phyloP scores from a whole-genome alignment of 2,797 vertebrate genomes.

The Macropus fuliginosus region DNA sequence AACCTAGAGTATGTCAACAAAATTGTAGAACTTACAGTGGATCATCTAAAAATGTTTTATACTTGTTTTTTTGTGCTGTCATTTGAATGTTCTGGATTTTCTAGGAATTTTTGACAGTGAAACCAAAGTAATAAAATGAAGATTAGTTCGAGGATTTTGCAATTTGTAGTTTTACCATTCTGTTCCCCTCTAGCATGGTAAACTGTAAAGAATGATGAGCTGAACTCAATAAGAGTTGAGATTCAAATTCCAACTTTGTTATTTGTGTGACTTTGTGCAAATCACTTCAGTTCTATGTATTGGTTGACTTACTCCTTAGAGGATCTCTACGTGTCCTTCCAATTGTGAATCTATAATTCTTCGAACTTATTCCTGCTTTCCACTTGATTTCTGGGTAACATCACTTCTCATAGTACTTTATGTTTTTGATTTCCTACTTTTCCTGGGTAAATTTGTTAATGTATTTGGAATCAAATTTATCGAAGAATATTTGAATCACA shows the following conservation, averaged over 20 bases:
- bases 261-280: not conserved
- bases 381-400: not conserved
- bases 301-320: not conserved
- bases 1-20: not conserved
- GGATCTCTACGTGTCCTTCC: not conserved
- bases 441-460: not conserved
- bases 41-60: conserved; percentile 13
- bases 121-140: conserved; percentile 28
- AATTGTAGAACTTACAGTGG: not conserved
- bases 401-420: not conserved
- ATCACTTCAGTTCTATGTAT: not conserved
- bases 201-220: not conserved
- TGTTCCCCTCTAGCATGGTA: not conserved
- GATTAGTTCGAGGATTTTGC: conserved; percentile 35
- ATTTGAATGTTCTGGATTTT: conserved; percentile 26
- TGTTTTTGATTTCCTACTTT: not conserved
- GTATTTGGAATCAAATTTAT: not conserved
- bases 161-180: conserved; percentile 14
- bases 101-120: not conserved
- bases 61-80: conserved; percentile 5
- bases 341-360: not conserved
- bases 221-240: not conserved
- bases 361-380: not conserved
- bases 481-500: not conserved
- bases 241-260: not conserved